Percentiles rank a stretch among this genome's conserved stretches.
Conservation (phyloP, 1,140 invertebrate genomes). For the Panagrolaimus sp. region DNA sequence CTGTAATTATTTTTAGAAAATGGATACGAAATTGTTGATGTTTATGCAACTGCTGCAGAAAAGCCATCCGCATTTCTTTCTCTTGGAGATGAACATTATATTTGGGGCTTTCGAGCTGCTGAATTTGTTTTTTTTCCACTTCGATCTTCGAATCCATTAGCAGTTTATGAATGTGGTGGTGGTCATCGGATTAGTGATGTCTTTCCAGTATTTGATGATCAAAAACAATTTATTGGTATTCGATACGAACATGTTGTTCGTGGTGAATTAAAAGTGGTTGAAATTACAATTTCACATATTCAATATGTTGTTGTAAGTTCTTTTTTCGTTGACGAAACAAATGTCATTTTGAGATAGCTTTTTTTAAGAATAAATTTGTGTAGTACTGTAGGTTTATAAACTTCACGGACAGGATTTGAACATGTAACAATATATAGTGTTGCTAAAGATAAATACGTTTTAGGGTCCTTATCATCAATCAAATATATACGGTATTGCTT, state of each 20-base stretch:
- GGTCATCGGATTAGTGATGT: constrained; percentile 6
- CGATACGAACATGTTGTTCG: constrained; percentile 2
- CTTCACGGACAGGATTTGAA: too few species aligned
- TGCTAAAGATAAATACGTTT: too few species aligned
- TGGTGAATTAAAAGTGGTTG: background rate
- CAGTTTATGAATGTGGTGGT: constrained; percentile 10
- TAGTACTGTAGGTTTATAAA: too few species aligned
- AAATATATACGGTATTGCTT: background rate
- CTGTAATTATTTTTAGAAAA: background rate
- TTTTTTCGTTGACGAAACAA: too few species aligned
- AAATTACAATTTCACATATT: background rate
- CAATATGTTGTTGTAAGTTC: background rate
- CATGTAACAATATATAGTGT: too few species aligned
- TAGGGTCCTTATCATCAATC: background rate
- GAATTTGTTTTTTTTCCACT: background rate
- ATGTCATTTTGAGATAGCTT: too few species aligned
- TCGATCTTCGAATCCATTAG: background rate
- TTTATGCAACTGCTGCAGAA: background rate
- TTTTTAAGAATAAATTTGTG: too few species aligned
- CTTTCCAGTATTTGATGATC: background rate
- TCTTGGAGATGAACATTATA: background rate
- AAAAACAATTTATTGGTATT: background rate
- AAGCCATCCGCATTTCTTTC: background rate
- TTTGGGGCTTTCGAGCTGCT: constrained; percentile 7
- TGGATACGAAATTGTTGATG: background rate